Evolutionary conservation across 2,888 invertebrate species (phyloP), one percentile per base, ranked within the genome.

Genomic region (Piscicola geometra): DNA sequence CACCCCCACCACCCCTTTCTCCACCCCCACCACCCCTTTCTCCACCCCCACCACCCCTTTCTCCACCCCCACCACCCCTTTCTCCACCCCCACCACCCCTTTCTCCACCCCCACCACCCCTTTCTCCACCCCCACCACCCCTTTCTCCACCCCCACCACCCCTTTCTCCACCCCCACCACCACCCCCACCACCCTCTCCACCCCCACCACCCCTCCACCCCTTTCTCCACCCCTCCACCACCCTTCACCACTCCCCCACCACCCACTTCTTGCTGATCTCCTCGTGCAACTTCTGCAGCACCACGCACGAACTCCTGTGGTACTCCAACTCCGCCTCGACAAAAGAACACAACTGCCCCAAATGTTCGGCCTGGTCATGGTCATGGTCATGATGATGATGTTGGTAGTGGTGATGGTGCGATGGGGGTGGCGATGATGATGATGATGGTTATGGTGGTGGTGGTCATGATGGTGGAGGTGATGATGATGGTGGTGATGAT

Each of bases 321-420:
- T 97, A 99, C 84, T 98, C 97, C 85, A 93, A 88, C 75, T 98
- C 90, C 75, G 93, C 94, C 86, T 98, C 97, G 76, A 97, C 93
- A 87, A 99, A 95, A 81, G 95, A 94, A 79, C 92, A 91, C 84
- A 99, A 89, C 87, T 99, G 98, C 79, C 96, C 94, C 81, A 99
- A 93, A 89, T 99, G 98, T 87, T 99, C 99, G 80, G 96, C 91
- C 94, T 95, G 5, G 41, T 9, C 9, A 5, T 9, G 41, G 15
- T 5, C 9, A 41, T 9, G 41, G 41, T 5, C 9, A 15, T 5
- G 41, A 15, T 9, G 41, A 41, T 41, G 15, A 41, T 41, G 15
- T 9, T 9, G 15, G 5, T 41, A 41, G 15, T 41, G 15, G 15
- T 41, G 41, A 41, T 5, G 9, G 15, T 5, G 15, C 9, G 41